Evolutionary conservation across 1,140 invertebrate species (phyloP).

Genomic region (Meloidogyne floridensis): DNA sequence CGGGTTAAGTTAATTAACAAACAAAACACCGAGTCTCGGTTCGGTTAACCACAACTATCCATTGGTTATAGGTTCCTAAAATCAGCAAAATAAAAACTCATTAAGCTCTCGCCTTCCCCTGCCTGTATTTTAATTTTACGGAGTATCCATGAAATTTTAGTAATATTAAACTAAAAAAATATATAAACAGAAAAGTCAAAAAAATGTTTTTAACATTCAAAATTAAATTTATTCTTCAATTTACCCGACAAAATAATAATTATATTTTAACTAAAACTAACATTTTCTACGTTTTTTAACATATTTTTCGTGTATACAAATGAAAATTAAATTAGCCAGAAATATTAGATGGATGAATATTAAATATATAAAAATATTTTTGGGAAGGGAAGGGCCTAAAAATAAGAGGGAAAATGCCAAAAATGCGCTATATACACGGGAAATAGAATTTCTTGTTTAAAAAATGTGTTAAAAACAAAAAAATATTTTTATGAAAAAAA

Average conservation of each 20-base stretch:
- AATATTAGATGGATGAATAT: neutral
- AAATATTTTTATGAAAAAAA: neutral
- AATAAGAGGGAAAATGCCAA: neutral
- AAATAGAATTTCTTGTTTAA: neutral
- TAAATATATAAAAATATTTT: neutral
- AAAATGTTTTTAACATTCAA: neutral
- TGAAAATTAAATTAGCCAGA: neutral
- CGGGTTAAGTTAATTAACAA: too few species aligned
- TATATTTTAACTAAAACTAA: neutral
- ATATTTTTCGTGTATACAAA: neutral
- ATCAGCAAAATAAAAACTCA: too few species aligned
- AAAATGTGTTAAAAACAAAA: neutral
- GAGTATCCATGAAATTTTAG: too few species aligned
- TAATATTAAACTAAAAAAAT: too few species aligned
- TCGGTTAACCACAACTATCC: too few species aligned
- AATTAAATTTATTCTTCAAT: neutral
- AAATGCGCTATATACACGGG: neutral
- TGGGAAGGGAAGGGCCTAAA: neutral
- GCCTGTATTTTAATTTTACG: too few species aligned
- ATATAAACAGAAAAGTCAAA: too few species aligned
- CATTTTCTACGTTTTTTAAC: neutral
- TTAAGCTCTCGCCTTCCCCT: too few species aligned
- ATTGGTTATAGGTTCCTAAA: too few species aligned
- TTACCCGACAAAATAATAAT: neutral
- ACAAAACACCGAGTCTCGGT: too few species aligned